A percentile compares a stretch with the other conserved stretches of the same genome.
Conservation (phyloP, 2,797 vertebrate genomes). For the Catamblyrhynchus diadema region DNA sequence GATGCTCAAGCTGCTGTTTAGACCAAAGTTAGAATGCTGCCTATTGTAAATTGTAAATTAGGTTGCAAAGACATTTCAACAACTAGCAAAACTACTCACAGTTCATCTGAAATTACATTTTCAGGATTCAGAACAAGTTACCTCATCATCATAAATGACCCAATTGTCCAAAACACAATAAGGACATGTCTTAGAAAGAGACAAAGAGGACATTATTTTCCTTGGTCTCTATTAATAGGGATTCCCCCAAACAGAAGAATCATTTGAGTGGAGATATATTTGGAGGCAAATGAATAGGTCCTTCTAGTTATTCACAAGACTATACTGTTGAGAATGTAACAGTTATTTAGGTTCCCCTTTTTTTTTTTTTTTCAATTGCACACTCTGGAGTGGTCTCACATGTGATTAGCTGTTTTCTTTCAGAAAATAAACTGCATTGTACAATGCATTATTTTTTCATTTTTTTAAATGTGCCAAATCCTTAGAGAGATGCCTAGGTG, state of each 20-base stretch:
- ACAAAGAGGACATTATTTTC: slow-evolving; percentile 57
- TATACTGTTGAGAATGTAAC: background rate
- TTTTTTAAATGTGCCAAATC: background rate
- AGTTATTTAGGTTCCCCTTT: background rate
- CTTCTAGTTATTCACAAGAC: slow-evolving; percentile 33
- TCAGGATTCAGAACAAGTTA: slow-evolving; percentile 52
- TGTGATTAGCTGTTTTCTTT: background rate
- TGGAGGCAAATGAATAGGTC: slow-evolving; percentile 43
- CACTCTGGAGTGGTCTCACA: background rate
- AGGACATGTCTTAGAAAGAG: slow-evolving; percentile 36
- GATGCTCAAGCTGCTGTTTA: slow-evolving; percentile 27
- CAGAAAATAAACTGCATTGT: background rate
- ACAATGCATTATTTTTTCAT: background rate
- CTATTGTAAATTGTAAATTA: slow-evolving; percentile 7
- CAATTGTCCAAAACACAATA: slow-evolving; percentile 62
- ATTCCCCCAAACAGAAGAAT: slow-evolving; percentile 40
- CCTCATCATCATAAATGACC: slow-evolving; percentile 60
- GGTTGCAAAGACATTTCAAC: slow-evolving; percentile 15
- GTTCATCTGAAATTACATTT: slow-evolving; percentile 52
- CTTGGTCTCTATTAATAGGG: slow-evolving; percentile 59
- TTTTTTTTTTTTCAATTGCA: background rate
- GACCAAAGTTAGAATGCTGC: background rate
- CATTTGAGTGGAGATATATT: slow-evolving; percentile 45
- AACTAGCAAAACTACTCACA: slow-evolving; percentile 30
- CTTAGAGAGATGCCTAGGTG: background rate